Percentiles rank a stretch among this genome's conserved stretches.
Conservation (phyloP, 2,113 vertebrate genomes). For the Poeciliopsis occidentalis region DNA sequence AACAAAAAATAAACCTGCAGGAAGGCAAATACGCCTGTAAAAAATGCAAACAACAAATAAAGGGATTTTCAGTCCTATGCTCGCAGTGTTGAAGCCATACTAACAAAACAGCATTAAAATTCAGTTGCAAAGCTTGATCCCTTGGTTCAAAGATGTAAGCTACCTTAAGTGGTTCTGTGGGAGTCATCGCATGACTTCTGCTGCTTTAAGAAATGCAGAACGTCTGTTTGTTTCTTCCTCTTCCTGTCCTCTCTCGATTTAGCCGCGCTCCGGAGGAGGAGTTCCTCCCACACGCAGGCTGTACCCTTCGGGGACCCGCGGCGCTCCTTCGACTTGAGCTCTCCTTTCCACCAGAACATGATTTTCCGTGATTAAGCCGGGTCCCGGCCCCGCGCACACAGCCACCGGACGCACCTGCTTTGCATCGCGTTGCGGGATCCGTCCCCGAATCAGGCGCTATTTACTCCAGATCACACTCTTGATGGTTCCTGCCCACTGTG, state of each 20-base stretch:
- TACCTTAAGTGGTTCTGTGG: constrained; percentile 39
- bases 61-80: background rate
- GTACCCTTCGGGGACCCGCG: constrained; percentile 29
- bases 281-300: constrained; percentile 52
- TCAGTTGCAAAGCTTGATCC: constrained; percentile 11
- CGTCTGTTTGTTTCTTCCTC: constrained; percentile 49
- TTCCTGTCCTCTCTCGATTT: constrained; percentile 42
- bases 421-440: constrained; percentile 10
- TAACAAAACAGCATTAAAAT: background rate
- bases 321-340: constrained; percentile 25
- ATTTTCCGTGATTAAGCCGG: constrained; percentile 24
- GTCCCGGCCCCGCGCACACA: background rate
- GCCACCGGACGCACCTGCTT: background rate
- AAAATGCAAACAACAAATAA: no score
- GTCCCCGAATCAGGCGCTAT: constrained; percentile 41
- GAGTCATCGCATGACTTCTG: constrained; percentile 51
- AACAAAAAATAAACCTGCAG: no score
- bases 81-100: constrained; percentile 8
- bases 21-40: no score
- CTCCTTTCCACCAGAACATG: constrained; percentile 28
- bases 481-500: constrained; percentile 33
- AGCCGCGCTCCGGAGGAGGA: constrained; percentile 49
- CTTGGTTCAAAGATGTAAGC: constrained; percentile 6
- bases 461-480: constrained; percentile 40
- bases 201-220: constrained; percentile 50